phyloP scores from a whole-genome alignment of 2,888 invertebrate species.

The Eupithecia abbreviata region DNA sequence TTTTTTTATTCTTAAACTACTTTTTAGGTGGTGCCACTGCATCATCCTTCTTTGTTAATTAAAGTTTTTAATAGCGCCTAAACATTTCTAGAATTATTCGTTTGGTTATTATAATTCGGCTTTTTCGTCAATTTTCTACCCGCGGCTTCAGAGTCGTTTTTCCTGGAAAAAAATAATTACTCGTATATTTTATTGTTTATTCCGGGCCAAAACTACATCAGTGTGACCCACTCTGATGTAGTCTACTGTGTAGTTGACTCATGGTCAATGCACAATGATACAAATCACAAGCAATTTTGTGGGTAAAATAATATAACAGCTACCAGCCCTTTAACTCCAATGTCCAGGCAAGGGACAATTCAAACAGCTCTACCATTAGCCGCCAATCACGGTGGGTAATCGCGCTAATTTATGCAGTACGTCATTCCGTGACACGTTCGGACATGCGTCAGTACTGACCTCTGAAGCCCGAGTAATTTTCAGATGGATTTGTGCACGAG shows the following conservation, averaged over 20 bases:
- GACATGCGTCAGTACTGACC: constrained; percentile 34
- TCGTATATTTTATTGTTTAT: too few species aligned
- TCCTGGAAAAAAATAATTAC: too few species aligned
- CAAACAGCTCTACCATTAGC: constrained; percentile 68
- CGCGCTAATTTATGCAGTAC: constrained; percentile 73
- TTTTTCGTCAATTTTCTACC: too few species aligned
- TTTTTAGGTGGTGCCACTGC: neutral
- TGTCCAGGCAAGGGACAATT: constrained; percentile 46
- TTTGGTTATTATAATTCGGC: too few species aligned
- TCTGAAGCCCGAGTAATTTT: constrained; percentile 24
- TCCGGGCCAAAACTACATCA: too few species aligned
- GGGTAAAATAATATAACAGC: neutral
- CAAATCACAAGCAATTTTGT: neutral
- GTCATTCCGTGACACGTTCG: constrained; percentile 57
- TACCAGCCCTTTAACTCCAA: constrained; percentile 13
- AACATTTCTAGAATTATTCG: too few species aligned
- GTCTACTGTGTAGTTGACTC: too few species aligned
- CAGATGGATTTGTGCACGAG: constrained; percentile 17
- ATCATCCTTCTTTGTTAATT: neutral
- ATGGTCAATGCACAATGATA: too few species aligned
- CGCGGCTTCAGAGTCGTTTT: too few species aligned
- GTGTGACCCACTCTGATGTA: too few species aligned
- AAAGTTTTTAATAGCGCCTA: neutral
- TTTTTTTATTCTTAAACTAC: neutral
- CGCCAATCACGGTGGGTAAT: constrained; percentile 75